Conservation (phyloP, 1,140 invertebrate species). For the Capitella teleta region DNA sequence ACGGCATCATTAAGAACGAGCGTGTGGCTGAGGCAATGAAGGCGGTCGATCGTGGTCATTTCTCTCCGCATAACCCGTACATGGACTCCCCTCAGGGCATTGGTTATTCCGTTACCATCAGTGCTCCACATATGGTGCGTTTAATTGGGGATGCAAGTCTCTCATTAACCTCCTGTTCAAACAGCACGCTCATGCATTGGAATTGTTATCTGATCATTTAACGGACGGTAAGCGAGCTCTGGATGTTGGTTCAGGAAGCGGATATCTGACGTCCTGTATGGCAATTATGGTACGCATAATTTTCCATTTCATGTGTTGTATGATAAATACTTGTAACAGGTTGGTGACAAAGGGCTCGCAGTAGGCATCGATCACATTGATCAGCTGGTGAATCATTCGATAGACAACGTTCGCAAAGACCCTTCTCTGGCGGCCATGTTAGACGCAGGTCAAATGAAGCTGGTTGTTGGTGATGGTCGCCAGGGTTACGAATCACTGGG, state of each 20-base stretch:
- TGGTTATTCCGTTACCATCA: slow-evolving; percentile 75
- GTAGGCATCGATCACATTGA: slow-evolving; percentile 90
- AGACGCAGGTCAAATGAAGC: slow-evolving; percentile 26
- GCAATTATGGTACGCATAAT: slow-evolving; percentile 57
- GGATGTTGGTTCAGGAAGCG: slow-evolving; percentile 92
- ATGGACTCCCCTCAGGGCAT: slow-evolving; percentile 67
- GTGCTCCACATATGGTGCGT: slow-evolving; percentile 91
- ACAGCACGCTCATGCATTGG: slow-evolving; percentile 83
- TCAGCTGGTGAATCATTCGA: slow-evolving; percentile 64
- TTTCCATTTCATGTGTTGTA: not conserved
- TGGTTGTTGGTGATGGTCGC: slow-evolving; percentile 69
- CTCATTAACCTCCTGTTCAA: not conserved
- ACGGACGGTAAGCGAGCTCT: slow-evolving; percentile 62
- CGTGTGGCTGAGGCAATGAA: slow-evolving; percentile 73
- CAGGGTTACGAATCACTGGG: slow-evolving; percentile 58
- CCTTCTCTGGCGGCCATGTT: slow-evolving; percentile 43
- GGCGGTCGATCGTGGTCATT: slow-evolving; percentile 72
- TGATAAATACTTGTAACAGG: slow-evolving; percentile 26
- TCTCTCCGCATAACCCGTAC: slow-evolving; percentile 64
- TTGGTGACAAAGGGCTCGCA: slow-evolving; percentile 59
- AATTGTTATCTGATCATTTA: slow-evolving; percentile 73
- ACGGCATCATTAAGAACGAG: slow-evolving; percentile 70
- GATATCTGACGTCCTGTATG: slow-evolving; percentile 93
- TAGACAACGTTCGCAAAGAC: slow-evolving; percentile 65
- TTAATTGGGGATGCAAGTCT: not conserved